A percentile compares a stretch with the other conserved stretches of the same genome.
phyloP scores from a whole-genome alignment of 2,113 vertebrate genomes.

The Halcyon malimbica region DNA sequence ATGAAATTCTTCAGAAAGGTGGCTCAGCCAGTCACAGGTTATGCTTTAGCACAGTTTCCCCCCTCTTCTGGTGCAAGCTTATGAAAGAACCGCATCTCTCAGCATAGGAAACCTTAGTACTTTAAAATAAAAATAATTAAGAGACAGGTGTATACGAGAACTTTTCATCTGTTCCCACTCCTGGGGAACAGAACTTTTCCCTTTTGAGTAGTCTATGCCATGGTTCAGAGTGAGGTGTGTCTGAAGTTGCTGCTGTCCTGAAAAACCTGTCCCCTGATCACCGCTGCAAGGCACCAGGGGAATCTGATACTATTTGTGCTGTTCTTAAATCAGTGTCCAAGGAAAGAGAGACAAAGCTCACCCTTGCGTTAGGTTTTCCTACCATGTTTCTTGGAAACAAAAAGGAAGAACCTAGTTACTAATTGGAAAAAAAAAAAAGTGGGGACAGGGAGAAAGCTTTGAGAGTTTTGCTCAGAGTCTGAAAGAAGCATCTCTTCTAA shows the following conservation, averaged over 20 bases:
- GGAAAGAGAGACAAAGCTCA: not conserved
- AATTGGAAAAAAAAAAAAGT: not conserved
- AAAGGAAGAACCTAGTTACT: not conserved
- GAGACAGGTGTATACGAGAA: not conserved
- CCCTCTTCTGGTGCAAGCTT: not conserved
- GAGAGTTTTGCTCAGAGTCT: not conserved
- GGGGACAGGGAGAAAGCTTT: not conserved
- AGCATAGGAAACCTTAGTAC: not conserved
- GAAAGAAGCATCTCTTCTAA: not conserved
- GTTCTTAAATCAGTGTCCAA: not conserved
- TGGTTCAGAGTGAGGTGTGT: not conserved
- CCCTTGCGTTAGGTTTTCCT: not conserved
- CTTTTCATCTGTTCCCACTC: not conserved
- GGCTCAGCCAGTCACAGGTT: not conserved
- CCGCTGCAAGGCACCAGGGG: not conserved
- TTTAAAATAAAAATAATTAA: not conserved
- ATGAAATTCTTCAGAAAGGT: not conserved
- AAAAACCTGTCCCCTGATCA: constrained; percentile 49
- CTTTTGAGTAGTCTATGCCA: not conserved
- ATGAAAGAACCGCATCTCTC: not conserved
- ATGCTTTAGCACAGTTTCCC: not conserved
- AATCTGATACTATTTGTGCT: not conserved
- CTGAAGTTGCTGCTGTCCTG: constrained; percentile 18
- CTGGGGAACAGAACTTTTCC: not conserved
- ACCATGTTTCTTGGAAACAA: not conserved